Conservation (phyloP, 2,797 vertebrate species). For the Saxicola maurus region DNA sequence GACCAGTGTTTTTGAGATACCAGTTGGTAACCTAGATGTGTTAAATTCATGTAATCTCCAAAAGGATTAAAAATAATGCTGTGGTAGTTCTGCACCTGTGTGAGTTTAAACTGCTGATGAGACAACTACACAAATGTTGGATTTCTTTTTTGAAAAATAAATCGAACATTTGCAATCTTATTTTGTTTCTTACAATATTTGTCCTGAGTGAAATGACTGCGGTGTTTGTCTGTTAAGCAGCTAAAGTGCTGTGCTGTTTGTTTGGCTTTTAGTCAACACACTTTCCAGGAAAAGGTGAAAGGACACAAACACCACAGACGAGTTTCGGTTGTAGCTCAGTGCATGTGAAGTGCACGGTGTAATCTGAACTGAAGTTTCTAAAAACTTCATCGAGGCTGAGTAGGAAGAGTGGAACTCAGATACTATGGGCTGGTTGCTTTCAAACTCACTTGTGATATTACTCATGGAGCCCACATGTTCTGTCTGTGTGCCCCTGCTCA, state of each 20-base stretch:
- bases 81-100: background rate
- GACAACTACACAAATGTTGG: background rate
- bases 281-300: conserved; percentile 68
- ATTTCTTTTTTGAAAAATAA: background rate
- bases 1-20: background rate
- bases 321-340: conserved; percentile 23
- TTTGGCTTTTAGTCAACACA: conserved; percentile 53
- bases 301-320: conserved; percentile 38
- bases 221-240: conserved; percentile 1
- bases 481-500: background rate
- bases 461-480: background rate
- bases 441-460: background rate
- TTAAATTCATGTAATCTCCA: background rate
- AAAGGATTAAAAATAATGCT: background rate
- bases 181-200: background rate
- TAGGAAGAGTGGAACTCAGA: background rate
- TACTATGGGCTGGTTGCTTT: background rate
- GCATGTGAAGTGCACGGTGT: background rate
- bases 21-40: background rate
- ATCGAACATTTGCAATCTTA: background rate
- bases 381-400: background rate
- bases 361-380: background rate
- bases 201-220: background rate
- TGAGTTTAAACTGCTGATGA: background rate
- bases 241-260: conserved; percentile 47